Base-by-base conservation (phyloP, 2,888 invertebrate species). In the Tuta absoluta region DNA sequence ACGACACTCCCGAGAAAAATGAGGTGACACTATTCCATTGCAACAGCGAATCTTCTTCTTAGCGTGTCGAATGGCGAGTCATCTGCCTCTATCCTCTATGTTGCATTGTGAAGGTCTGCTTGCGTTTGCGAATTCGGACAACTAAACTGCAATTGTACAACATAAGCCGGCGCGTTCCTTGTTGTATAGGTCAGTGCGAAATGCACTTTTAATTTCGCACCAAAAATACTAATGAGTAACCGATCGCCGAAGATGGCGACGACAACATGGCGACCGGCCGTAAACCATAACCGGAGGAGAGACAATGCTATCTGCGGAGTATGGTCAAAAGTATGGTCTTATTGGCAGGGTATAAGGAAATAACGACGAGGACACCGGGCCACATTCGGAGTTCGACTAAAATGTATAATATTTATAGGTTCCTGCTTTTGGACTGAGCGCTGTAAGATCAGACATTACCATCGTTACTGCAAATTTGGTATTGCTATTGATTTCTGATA, bases 361-460 rank as follows among this genome's bases (percentile, higher is more conserved):
- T 82, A 84, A 75, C 76, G 69, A 69, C 81, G 82, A 84, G 86
- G 84, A 78, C 83, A 79, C 69, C 69, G 71, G 71, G 70, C 71
- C 81, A 74, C 74, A 78, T 81, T 82, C 77, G 79, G 82, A 75
- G 72, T 73, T 77, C 74, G 73, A 77, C 83, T 84, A 82, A 86
- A 86, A 85, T 82, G 81, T 81, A 77, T 81, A 79, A 81, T 84
- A 84, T 87, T 86, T 86, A 87, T 85, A 78, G 84, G 80, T 78
- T 77, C 79, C 84, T 82, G 77, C 71, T 82, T 85, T 83, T 80
- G 82, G 82, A 66, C 68, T 68, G 73, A 74, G 69, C 75, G 73
- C 71, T 75, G 76, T 78, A 75, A 75, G 77, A 73, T 72, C 74
- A 65, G 67, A 56, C 65, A 67, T 69, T 70, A 59, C 59, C 57